These are phyloP conservation scores for Phlogophora meticulosa DNA, from an alignment of 2,888 invertebrate genomes.

Conservation along the genomic window DNA sequence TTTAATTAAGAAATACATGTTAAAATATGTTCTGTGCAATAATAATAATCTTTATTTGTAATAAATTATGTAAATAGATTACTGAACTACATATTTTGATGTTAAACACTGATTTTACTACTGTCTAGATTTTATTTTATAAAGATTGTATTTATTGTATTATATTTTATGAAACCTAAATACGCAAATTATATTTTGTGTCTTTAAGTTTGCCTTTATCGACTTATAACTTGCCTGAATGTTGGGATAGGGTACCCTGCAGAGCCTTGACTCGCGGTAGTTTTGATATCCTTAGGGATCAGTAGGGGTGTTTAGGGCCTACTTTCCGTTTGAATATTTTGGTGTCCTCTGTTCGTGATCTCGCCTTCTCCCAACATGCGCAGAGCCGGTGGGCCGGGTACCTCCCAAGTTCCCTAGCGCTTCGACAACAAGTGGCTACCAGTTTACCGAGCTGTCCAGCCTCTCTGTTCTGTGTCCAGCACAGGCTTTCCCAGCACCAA, in stretches of 20 bases:
- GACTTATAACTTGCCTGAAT: constrained; percentile 95
- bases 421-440: constrained; percentile 92
- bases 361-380: constrained; percentile 91
- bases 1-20: constrained; percentile 21
- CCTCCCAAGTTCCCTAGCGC: constrained; percentile 92
- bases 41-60: constrained; percentile 61
- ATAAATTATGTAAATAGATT: not conserved
- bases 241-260: constrained; percentile 99
- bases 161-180: constrained; percentile 66
- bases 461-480: constrained; percentile 93
- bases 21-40: constrained; percentile 46
- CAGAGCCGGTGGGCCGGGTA: constrained; percentile 93
- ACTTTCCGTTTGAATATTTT: constrained; percentile 60
- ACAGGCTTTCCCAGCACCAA: constrained; percentile 93
- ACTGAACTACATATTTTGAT: constrained; percentile 29
- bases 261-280: constrained; percentile 87
- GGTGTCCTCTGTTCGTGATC: constrained; percentile 78
- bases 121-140: constrained; percentile 1
- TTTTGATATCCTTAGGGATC: constrained; percentile 62
- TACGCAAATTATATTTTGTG: constrained; percentile 78
- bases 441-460: constrained; percentile 87
- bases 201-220: constrained; percentile 73
- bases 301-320: constrained; percentile 75
- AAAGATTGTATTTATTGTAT: constrained; percentile 64
- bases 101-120: not conserved